Evolutionary conservation across 35 echinoderm and acorn worm genomes (phyloP).

Genomic region (Strongylocentrotus purpuratus): DNA sequence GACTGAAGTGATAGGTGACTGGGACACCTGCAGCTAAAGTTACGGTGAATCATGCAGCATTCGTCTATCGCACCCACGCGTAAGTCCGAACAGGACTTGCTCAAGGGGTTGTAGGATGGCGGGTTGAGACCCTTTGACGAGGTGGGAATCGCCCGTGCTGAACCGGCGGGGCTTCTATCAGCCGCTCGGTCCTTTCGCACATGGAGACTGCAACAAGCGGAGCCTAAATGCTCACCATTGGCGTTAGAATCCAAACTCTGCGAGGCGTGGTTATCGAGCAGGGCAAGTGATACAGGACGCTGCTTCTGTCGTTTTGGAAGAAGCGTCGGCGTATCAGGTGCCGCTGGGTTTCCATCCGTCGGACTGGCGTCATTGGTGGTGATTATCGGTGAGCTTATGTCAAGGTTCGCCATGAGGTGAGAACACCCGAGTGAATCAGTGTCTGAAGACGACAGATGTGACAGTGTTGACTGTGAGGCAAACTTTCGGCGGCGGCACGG

Average conservation of each 20-base stretch:
- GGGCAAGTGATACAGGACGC: conserved; percentile 51
- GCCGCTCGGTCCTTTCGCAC: conserved; percentile 33
- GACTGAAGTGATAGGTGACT: conserved; percentile 63
- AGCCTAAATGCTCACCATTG: conserved; percentile 20
- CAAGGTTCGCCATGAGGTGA: neutral
- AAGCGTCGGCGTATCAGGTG: conserved; percentile 27
- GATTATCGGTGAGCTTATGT: neutral
- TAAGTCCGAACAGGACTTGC: conserved; percentile 32
- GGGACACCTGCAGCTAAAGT: conserved; percentile 19
- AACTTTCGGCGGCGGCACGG: neutral
- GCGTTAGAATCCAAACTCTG: conserved; percentile 45
- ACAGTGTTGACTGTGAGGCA: conserved; percentile 13
- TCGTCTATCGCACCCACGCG: conserved; percentile 4
- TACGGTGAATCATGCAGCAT: conserved; percentile 40
- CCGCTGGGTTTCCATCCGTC: neutral
- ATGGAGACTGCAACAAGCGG: conserved; percentile 12
- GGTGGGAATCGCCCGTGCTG: neutral
- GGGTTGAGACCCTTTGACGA: conserved; percentile 1
- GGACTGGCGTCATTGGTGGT: conserved; percentile 18
- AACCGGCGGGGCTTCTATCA: conserved; percentile 38
- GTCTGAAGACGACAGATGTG: neutral
- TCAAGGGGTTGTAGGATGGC: neutral
- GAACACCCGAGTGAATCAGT: neutral
- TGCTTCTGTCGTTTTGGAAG: conserved; percentile 58
- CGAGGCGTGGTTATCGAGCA: conserved; percentile 58